Base-by-base conservation (phyloP, 2,888 invertebrate genomes). In the Cryptophagus acutangulus region DNA sequence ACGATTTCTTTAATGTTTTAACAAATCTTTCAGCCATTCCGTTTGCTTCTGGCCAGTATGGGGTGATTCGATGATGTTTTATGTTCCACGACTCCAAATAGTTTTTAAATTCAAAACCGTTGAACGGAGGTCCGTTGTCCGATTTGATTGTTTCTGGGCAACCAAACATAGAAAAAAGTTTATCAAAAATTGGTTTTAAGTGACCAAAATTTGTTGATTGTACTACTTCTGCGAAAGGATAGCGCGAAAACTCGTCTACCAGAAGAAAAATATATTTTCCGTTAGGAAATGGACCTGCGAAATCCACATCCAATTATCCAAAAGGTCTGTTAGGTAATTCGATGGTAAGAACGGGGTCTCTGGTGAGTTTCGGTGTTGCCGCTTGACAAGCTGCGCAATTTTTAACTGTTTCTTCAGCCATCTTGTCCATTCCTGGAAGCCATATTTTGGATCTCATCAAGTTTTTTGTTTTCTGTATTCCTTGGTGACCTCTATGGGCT, bases 31-130 rank as follows among this genome's bases (percentile, higher is more conserved):
- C 51, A 8, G 42, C 39, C 24, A 43, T 24, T 3, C 47, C 51
- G 26, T 49, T 51, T 5, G 46, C 43, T 45, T 46, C 45, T 18
- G 49, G 47, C 51, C 48, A 51, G 26, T 40, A 45, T 3, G 43
- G 47, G 13, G 49, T 49, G 2, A 44, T 37, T 38, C 10, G 30
- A 5, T 39, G 18, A 17, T 49, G 46, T 41, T 48, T 41, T 4
- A 51, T 44, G 8, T 28, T 33, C 8, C 20, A 18, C 3, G 28
- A 30, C 10, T 37, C n/a, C 31, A 40, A 12, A 12, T 29, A 45
- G 1, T 38, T 31, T 36, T 14, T 38, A 16, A 48, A 43, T 9
- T 48, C 36, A 20, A 29, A 29, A 14, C 43, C 25, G 15, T 38
- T 43, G 15, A 48, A 49, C 8, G 49, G 47, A 6, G 39, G 46